Evolutionary conservation across 2,888 invertebrate genomes (phyloP).

Genomic region (Oeneis ivallda): DNA sequence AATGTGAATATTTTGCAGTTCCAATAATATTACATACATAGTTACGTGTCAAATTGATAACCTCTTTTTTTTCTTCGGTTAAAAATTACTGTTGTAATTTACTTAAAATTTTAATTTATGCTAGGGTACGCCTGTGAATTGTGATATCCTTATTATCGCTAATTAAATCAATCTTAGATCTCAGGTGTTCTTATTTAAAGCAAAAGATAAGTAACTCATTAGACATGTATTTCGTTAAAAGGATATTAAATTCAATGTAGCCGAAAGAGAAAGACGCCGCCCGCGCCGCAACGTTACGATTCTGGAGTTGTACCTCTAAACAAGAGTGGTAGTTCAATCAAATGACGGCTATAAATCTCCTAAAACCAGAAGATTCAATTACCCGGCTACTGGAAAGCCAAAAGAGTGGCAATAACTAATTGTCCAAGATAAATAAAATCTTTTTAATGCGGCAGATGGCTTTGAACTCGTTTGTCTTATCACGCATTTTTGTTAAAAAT

Average conservation of each 20-base stretch:
- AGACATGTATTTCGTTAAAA: slow-evolving; percentile 37
- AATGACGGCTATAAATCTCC: slow-evolving; percentile 69
- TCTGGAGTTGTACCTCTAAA: slow-evolving; percentile 55
- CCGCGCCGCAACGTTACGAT: background rate
- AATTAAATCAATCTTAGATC: slow-evolving; percentile 17
- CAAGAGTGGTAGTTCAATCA: slow-evolving; percentile 73
- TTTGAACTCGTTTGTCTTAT: slow-evolving; percentile 56
- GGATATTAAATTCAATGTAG: slow-evolving; percentile 47
- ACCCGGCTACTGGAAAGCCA: slow-evolving; percentile 76
- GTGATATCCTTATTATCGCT: slow-evolving; percentile 10
- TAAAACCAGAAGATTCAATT: slow-evolving; percentile 80
- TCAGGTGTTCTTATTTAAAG: slow-evolving; percentile 23
- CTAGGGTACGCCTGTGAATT: background rate
- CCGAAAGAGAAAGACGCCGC: slow-evolving; percentile 48
- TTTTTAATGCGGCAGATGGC: slow-evolving; percentile 69
- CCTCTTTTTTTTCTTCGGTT: no score
- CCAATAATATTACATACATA: no score
- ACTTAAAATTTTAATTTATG: slow-evolving; percentile 9
- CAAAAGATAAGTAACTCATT: slow-evolving; percentile 37
- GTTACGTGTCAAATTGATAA: no score
- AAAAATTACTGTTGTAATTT: no score
- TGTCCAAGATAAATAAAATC: slow-evolving; percentile 78
- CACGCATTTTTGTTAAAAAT: slow-evolving; percentile 48
- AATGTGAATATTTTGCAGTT: no score
- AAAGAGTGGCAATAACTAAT: slow-evolving; percentile 79